Conservation (phyloP, 1,140 invertebrate species). For the Aphidius gifuensis region DNA sequence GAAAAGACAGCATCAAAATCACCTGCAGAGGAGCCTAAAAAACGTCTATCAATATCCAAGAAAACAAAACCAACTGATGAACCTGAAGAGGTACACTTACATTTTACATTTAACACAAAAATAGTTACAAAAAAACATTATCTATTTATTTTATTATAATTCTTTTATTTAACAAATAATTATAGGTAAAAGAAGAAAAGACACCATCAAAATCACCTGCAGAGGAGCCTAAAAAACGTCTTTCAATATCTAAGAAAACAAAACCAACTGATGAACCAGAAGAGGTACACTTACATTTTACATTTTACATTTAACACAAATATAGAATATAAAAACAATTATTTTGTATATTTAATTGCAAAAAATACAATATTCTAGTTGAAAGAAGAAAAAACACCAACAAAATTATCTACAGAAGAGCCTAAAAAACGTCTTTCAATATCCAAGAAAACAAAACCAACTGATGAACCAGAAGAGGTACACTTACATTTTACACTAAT, state of each 20-base stretch:
- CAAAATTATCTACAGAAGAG: not conserved
- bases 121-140: too few species aligned
- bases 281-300: conserved; percentile 2
- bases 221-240: conserved; percentile 16
- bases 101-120: too few species aligned
- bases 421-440: conserved; percentile 16
- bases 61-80: not conserved
- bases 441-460: conserved; percentile 27
- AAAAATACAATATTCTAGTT: too few species aligned
- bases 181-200: not conserved
- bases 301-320: not conserved
- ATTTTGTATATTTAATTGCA: too few species aligned
- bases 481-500: not conserved
- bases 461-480: conserved; percentile 31
- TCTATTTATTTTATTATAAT: too few species aligned
- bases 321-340: too few species aligned
- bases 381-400: too few species aligned
- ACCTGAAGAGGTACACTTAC: not conserved
- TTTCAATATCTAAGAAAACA: conserved; percentile 27
- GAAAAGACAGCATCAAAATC: not conserved
- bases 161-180: too few species aligned
- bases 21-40: conserved; percentile 27
- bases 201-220: not conserved
- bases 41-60: conserved; percentile 10
- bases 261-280: conserved; percentile 31